Percentiles rank a stretch among this genome's conserved stretches.
These are phyloP conservation scores for Maylandia zebra DNA, from an alignment of 2,113 vertebrate species.

Conservation along the genomic window DNA sequence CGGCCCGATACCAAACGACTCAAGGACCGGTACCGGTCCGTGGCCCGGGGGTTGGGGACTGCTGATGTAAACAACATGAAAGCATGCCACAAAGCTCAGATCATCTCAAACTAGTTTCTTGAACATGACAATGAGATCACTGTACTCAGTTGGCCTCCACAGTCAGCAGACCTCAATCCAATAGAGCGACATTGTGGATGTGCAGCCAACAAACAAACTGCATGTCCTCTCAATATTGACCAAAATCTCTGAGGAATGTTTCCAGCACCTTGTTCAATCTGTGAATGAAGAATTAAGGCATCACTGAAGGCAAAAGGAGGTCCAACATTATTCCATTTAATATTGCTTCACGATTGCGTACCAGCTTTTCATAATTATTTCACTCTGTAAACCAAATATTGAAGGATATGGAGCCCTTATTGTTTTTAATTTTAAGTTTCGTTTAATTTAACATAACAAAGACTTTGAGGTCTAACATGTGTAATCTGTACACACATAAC, in stretches of 20 bases:
- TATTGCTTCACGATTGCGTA: not conserved
- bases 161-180: not conserved
- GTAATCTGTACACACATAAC: not conserved
- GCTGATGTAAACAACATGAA: not conserved
- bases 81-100: not conserved
- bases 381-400: not conserved
- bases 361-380: not conserved
- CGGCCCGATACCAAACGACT: rapidly evolving
- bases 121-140: not conserved
- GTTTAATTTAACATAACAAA: not conserved
- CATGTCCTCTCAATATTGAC: not conserved
- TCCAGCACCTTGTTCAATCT: not conserved
- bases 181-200: not conserved
- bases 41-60: not conserved
- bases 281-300: not conserved
- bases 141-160: not conserved
- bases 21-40: not conserved
- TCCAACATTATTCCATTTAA: not conserved
- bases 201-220: not conserved
- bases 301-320: not conserved
- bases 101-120: not conserved
- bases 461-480: not conserved
- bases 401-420: not conserved
- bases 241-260: not conserved
- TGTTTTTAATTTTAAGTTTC: not conserved